phyloP scores from a whole-genome alignment of 92 coral and sea anemone species.

The Zoanthus sansibaricus region DNA sequence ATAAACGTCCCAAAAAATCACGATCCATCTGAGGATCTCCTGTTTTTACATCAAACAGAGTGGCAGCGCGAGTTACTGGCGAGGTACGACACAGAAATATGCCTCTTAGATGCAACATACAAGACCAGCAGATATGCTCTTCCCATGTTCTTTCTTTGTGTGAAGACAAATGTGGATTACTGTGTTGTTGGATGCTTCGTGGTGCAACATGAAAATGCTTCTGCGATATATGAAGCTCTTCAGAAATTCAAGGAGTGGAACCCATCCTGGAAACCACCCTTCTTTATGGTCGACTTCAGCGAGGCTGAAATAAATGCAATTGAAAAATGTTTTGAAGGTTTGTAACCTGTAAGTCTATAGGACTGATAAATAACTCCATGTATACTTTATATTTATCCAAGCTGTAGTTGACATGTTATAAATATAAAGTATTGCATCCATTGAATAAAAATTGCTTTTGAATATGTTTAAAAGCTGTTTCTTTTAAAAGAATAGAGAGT shows the following conservation, averaged over 20 bases:
- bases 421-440: too few relatives aligned
- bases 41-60: background rate
- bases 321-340: slow-evolving; percentile 32
- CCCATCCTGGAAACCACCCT: slow-evolving; percentile 39
- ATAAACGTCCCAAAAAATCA: too few relatives aligned
- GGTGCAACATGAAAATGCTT: slow-evolving; percentile 30
- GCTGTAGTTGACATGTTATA: too few relatives aligned
- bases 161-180: background rate
- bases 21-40: background rate
- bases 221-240: background rate
- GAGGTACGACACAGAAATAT: background rate
- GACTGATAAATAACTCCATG: too few relatives aligned
- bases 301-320: slow-evolving; percentile 59
- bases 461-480: too few relatives aligned
- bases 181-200: slow-evolving; percentile 9
- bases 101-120: background rate
- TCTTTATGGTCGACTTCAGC: slow-evolving; percentile 57
- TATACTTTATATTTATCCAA: too few relatives aligned
- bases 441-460: too few relatives aligned
- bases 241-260: too few relatives aligned
- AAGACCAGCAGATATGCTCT: background rate
- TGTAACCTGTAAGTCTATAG: too few relatives aligned
- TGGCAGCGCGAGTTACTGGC: background rate
- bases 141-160: background rate
- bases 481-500: too few relatives aligned